phyloP scores from a whole-genome alignment of 2,113 vertebrate genomes.

The Alexandromys fortis region DNA sequence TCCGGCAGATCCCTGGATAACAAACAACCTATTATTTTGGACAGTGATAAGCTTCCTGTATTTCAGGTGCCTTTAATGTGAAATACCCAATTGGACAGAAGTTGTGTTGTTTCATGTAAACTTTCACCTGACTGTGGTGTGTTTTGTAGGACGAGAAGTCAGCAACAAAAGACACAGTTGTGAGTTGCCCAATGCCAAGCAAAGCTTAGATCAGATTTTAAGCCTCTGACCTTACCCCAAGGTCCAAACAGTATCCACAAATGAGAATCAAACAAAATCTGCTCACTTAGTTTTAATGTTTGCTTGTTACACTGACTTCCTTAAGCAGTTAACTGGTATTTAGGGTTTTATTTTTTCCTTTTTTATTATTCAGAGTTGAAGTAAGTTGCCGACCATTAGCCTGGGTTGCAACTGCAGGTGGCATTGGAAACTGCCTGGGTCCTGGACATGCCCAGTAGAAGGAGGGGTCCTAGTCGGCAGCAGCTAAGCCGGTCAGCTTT shows the following conservation, averaged over 20 bases:
- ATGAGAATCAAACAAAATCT: background rate
- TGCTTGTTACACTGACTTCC: conserved; percentile 18
- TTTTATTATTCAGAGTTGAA: conserved; percentile 82
- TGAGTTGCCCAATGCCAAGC: conserved; percentile 1
- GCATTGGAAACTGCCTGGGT: conserved; percentile 85
- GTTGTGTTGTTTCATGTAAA: conserved; percentile 36
- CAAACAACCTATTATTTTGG: conserved; percentile 31
- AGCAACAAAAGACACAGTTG: background rate
- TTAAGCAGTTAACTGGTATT: conserved; percentile 50
- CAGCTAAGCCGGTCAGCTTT: conserved; percentile 98
- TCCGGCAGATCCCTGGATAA: conserved; percentile 22
- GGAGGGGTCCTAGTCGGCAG: conserved; percentile 99
- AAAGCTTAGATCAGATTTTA: conserved; percentile 43
- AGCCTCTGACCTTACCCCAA: conserved; percentile 6
- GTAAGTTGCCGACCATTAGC: conserved; percentile 76
- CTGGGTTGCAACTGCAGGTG: conserved; percentile 82
- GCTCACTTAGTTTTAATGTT: conserved; percentile 45
- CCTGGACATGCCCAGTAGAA: conserved; percentile 98
- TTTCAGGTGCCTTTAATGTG: conserved; percentile 29
- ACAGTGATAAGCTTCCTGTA: background rate
- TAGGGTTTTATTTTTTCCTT: conserved; percentile 7
- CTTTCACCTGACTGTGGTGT: background rate
- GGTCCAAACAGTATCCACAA: background rate
- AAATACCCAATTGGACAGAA: conserved; percentile 13
- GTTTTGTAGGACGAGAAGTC: background rate